These are phyloP conservation scores for Entelurus aequoreus DNA, from an alignment of 2,113 vertebrate genomes.

Conservation along the genomic window DNA sequence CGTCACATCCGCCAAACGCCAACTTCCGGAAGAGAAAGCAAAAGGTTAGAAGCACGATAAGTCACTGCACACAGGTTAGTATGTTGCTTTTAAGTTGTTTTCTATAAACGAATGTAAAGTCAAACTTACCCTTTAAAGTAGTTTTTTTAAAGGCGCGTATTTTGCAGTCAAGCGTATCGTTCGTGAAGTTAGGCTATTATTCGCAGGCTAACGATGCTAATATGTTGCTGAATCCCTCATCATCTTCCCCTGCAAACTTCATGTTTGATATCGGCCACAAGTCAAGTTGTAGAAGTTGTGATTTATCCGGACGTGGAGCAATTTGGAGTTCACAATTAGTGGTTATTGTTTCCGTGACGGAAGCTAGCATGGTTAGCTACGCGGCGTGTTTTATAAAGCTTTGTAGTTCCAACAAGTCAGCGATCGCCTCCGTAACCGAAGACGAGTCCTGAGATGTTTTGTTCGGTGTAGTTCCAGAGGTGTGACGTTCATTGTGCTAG, in stretches of 20 bases:
- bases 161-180: background rate
- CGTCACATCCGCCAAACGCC: constrained; percentile 13
- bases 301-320: constrained; percentile 2
- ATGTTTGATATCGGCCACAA: background rate
- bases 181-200: constrained; percentile 29
- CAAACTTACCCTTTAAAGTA: background rate
- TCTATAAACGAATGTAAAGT: background rate
- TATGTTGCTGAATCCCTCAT: background rate
- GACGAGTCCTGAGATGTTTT: too few relatives aligned
- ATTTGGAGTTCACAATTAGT: background rate
- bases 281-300: background rate
- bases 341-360: background rate
- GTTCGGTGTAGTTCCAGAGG: background rate
- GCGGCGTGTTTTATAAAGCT: background rate
- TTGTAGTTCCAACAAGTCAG: background rate
- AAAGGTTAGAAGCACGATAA: constrained; percentile 1
- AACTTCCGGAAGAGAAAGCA: constrained; percentile 41
- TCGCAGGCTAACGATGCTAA: constrained; percentile 16
- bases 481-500: constrained; percentile 3
- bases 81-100: background rate
- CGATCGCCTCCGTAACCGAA: background rate
- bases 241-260: background rate
- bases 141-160: too few relatives aligned
- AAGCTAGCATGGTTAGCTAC: constrained; percentile 10
- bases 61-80: constrained; percentile 29